Base-by-base conservation (phyloP, 2,888 invertebrate species). In the Sesia bembeciformis region DNA sequence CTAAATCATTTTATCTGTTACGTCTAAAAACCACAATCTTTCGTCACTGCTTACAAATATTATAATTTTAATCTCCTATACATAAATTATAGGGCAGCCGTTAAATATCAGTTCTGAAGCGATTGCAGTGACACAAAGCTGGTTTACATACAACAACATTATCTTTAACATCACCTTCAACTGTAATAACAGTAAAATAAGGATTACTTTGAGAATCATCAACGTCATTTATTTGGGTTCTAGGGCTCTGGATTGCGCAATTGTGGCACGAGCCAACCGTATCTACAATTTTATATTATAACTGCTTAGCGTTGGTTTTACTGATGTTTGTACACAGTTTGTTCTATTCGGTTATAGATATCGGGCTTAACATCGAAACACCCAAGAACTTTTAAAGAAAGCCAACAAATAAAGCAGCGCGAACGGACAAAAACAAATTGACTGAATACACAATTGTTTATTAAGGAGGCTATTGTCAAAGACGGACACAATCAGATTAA, bases 41-140 rank as follows among this genome's bases (percentile, higher is more conserved):
- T 78, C 78, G 73, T 73, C 77, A 81, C 67, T 41, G 40, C 3
- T 6, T 50, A 74, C 67, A 68, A 74, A 77, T 71, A 73, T 74
- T 75, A 78, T 80, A 74, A 77, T 78, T 83, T 78, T 81, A 81
- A 84, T 82, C 78, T 81, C 67, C 72, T 73, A 76, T 74, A 78
- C 78, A 80, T 84, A 81, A 82, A 84, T 84, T 79, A 83, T 72
- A 65, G 69, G 65, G 65, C 68, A 74, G 77, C 77, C 80, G 81
- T 84, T 84, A 85, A 86, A 84, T 85, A 84, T 84, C 81, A 84
- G 80, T 78, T 78, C 70, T 70, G 72, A 78, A 74, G 77, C 76
- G 73, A 78, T 82, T 80, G 79, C 81, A 79, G 70, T 81, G 79
- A 80, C 81, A 82, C 72, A 79, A 78, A 80, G 77, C 75, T 77